Evolutionary conservation across 2,113 vertebrate species (phyloP).

Genomic region (Cromileptes altivelis): DNA sequence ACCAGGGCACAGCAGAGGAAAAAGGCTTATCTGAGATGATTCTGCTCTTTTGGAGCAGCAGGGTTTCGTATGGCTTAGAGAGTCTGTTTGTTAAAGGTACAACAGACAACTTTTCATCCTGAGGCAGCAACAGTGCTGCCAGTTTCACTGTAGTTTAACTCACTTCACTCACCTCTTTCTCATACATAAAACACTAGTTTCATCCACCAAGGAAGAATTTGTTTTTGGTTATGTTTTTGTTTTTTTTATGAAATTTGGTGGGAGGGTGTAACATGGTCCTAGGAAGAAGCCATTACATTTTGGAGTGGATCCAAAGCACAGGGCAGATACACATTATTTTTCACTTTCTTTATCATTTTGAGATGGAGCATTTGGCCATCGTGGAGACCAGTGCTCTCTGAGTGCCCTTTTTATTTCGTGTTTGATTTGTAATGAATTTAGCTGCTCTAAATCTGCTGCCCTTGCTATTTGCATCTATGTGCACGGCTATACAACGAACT

Average conservation of each 20-base stretch:
- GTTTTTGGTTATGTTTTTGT: too few species aligned
- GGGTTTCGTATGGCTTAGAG: slow-evolving; percentile 14
- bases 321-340: too few species aligned
- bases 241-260: too few species aligned
- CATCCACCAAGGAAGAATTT: too few species aligned
- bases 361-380: too few species aligned
- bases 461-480: neutral
- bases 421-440: neutral
- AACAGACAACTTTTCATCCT: neutral
- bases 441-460: neutral
- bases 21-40: slow-evolving; percentile 49
- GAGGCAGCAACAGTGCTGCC: neutral
- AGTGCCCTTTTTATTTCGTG: too few species aligned
- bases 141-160: neutral
- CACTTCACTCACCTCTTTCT: neutral
- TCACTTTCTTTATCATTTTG: too few species aligned
- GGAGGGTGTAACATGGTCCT: too few species aligned
- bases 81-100: slow-evolving; percentile 7
- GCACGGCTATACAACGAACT: neutral
- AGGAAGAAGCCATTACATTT: too few species aligned
- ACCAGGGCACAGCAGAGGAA: slow-evolving; percentile 17
- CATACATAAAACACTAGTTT: neutral
- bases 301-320: too few species aligned
- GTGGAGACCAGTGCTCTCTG: too few species aligned
- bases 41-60: slow-evolving; percentile 27